Evolutionary conservation across 2,888 invertebrate genomes (phyloP).

Genomic region (Automeris io): DNA sequence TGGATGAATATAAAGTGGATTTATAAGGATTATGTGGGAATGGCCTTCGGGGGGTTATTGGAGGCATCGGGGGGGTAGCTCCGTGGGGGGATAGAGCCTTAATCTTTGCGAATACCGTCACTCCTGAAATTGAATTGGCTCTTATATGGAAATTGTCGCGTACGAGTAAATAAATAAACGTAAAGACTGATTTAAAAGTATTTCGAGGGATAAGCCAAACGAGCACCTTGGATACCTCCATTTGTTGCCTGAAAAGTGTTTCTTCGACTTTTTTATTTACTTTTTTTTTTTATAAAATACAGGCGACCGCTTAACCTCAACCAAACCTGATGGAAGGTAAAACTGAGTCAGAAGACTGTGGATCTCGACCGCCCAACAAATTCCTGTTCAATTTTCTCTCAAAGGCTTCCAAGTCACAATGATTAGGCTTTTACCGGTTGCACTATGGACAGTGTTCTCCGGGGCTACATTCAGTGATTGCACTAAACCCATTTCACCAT

Average conservation of each 20-base stretch:
- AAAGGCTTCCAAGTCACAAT: too few species aligned
- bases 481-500: too few species aligned
- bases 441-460: too few species aligned
- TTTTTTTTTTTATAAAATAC: too few species aligned
- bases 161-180: constrained; percentile 70
- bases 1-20: constrained; percentile 76
- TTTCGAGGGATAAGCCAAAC: constrained; percentile 44
- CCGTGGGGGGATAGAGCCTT: constrained; percentile 43
- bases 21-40: constrained; percentile 68
- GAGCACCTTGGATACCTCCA: constrained; percentile 28
- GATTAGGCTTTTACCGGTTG: too few species aligned
- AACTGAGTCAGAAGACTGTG: too few species aligned
- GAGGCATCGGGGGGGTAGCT: constrained; percentile 25
- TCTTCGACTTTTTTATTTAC: constrained; percentile 2
- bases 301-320: too few species aligned
- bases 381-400: too few species aligned
- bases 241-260: constrained; percentile 17
- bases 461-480: too few species aligned
- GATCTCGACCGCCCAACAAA: too few species aligned
- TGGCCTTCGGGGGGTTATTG: constrained; percentile 38
- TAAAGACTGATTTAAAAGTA: constrained; percentile 58
- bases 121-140: constrained; percentile 70
- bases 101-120: constrained; percentile 65
- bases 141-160: constrained; percentile 69
- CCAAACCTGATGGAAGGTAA: too few species aligned